These are phyloP conservation scores for Brachyopa scutellaris DNA, from an alignment of 2,888 invertebrate genomes.

Conservation along the genomic window DNA sequence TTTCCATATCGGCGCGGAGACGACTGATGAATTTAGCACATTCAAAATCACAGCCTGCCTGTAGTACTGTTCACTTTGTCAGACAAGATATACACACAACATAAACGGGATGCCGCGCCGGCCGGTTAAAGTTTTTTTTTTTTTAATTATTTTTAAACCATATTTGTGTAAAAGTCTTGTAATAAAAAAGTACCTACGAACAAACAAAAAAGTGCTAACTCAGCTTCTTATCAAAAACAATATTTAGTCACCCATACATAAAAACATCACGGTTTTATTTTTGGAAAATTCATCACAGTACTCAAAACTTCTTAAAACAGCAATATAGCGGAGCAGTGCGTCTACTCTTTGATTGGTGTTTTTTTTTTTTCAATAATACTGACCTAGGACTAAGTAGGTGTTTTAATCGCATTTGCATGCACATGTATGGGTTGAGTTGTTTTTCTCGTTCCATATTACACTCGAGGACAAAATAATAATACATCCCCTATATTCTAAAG, in stretches of 20 bases:
- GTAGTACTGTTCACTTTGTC: not conserved
- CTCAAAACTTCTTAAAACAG: conserved; percentile 26
- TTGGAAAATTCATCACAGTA: conserved; percentile 54
- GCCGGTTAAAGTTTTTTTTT: conserved; percentile 22
- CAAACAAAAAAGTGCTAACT: conserved; percentile 2
- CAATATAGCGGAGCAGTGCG: not conserved
- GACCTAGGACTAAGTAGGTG: conserved; percentile 60
- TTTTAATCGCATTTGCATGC: conserved; percentile 51
- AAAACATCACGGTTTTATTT: conserved; percentile 32
- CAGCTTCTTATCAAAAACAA: conserved; percentile 10
- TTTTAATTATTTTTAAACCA: not conserved
- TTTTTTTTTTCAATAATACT: conserved; percentile 29
- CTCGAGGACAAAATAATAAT: no score
- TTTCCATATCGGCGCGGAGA: conserved; percentile 15
- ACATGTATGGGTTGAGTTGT: conserved; percentile 45
- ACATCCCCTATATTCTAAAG: no score
- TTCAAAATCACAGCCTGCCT: not conserved
- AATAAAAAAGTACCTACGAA: not conserved
- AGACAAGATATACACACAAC: conserved; percentile 31
- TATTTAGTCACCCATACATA: not conserved
- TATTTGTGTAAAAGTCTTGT: not conserved
- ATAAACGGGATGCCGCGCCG: conserved; percentile 33
- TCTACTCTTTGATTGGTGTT: not conserved
- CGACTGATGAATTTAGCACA: conserved; percentile 3
- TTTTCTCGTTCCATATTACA: conserved; percentile 8